phyloP scores from a whole-genome alignment of 30 jellyfish, hydroid and myxozoan genomes.

The Aurelia sp. region DNA sequence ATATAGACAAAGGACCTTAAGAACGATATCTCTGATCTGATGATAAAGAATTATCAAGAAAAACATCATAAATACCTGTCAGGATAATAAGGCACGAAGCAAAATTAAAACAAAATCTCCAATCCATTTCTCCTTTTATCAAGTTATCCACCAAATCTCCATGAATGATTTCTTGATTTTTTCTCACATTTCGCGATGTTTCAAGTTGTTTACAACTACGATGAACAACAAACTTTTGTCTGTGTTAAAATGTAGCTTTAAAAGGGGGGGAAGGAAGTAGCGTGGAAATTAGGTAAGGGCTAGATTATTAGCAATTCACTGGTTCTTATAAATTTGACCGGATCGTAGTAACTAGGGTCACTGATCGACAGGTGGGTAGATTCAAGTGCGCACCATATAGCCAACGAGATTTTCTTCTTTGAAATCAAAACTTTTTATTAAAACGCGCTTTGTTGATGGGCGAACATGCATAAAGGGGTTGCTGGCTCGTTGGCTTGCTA shows the following conservation, averaged over 20 bases:
- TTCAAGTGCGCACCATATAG: constrained; percentile 22
- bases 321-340: constrained; percentile 47
- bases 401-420: constrained; percentile 1
- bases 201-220: not conserved
- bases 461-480: constrained; percentile 5
- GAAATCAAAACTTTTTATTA: not conserved
- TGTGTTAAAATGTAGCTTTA: not conserved
- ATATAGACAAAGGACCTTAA: not conserved
- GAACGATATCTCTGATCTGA: not conserved
- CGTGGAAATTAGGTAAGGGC: not conserved
- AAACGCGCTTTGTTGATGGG: constrained; percentile 28
- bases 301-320: constrained; percentile 14
- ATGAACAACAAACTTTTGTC: constrained; percentile 31
- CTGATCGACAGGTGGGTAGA: constrained; percentile 52
- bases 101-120: constrained; percentile 21
- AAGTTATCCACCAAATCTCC: constrained; percentile 27
- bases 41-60: not conserved
- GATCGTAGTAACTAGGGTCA: constrained; percentile 53
- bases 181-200: not conserved
- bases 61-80: constrained; percentile 19
- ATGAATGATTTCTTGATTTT: not conserved
- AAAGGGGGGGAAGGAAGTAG: not conserved
- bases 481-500: not conserved
- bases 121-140: constrained; percentile 28
- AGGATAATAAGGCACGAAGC: constrained; percentile 19